phyloP scores from a whole-genome alignment of 2,888 invertebrate species.

The Diachrysia chrysitis region DNA sequence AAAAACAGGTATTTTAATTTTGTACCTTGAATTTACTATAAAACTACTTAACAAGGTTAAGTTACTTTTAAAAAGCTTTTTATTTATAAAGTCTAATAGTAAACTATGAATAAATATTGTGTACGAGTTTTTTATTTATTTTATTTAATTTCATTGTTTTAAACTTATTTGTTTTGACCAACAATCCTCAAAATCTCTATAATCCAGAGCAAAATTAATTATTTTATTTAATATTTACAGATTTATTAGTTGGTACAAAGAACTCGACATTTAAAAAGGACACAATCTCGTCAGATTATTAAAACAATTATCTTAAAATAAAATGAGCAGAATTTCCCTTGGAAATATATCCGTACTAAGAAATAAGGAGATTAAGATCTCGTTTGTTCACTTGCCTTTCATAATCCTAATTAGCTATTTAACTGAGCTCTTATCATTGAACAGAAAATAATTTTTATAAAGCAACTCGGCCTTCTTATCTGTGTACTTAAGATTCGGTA shows the following conservation, averaged over 20 bases:
- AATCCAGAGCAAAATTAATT: slow-evolving; percentile 7
- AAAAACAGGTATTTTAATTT: no score
- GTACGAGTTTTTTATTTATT: no score
- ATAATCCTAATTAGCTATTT: slow-evolving; percentile 74
- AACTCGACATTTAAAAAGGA: slow-evolving; percentile 42
- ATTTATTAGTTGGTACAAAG: neutral
- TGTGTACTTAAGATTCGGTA: slow-evolving; percentile 44
- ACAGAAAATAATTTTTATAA: slow-evolving; percentile 58
- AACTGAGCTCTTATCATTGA: slow-evolving; percentile 58
- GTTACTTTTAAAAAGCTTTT: no score
- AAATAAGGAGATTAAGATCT: slow-evolving; percentile 71
- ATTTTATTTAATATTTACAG: no score
- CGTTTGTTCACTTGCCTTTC: slow-evolving; percentile 72
- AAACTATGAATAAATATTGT: no score
- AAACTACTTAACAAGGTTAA: no score
- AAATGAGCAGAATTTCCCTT: slow-evolving; percentile 54
- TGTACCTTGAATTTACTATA: no score
- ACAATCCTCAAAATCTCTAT: slow-evolving; percentile 1
- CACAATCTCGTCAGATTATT: slow-evolving; percentile 60
- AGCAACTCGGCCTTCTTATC: slow-evolving; percentile 59
- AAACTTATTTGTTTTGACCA: neutral
- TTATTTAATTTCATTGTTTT: no score
- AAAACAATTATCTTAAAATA: slow-evolving; percentile 65
- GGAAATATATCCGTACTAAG: slow-evolving; percentile 51
- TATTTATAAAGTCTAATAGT: no score